phyloP scores from a whole-genome alignment of 2,797 vertebrate species.

The Cryptoprocta ferox region DNA sequence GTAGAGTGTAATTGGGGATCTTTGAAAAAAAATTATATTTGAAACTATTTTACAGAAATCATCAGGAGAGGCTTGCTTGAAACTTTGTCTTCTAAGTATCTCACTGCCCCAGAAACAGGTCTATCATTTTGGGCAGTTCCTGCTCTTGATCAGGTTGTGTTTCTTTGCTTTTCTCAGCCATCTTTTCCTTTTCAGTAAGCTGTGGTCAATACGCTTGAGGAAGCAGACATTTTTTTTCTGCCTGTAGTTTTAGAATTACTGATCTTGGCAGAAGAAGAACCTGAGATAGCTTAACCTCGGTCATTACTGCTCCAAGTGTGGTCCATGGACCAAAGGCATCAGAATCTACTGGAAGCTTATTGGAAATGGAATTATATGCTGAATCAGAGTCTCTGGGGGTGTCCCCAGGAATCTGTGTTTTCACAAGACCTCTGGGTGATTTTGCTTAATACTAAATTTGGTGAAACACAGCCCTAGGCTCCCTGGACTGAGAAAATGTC shows the following conservation, averaged over 20 bases:
- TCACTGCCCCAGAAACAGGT: constrained; percentile 45
- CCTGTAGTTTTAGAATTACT: not conserved
- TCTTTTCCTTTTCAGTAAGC: not conserved
- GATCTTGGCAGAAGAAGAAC: not conserved
- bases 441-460: not conserved
- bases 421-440: not conserved
- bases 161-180: constrained; percentile 63
- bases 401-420: not conserved
- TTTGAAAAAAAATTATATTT: constrained; percentile 68
- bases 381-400: not conserved
- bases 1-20: constrained; percentile 35
- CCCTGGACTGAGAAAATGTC: constrained; percentile 13
- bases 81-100: constrained; percentile 46
- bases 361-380: not conserved
- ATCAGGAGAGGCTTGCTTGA: constrained; percentile 57
- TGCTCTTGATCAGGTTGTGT: constrained; percentile 56
- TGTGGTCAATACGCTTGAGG: not conserved
- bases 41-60: constrained; percentile 77
- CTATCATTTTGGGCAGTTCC: constrained; percentile 64
- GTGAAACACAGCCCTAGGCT: not conserved
- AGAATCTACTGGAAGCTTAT: not conserved
- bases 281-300: accelerated
- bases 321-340: not conserved
- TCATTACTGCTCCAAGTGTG: not conserved
- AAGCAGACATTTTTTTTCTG: not conserved